Conservation (phyloP, 2,888 invertebrate genomes). For the Aphodius granarius region DNA sequence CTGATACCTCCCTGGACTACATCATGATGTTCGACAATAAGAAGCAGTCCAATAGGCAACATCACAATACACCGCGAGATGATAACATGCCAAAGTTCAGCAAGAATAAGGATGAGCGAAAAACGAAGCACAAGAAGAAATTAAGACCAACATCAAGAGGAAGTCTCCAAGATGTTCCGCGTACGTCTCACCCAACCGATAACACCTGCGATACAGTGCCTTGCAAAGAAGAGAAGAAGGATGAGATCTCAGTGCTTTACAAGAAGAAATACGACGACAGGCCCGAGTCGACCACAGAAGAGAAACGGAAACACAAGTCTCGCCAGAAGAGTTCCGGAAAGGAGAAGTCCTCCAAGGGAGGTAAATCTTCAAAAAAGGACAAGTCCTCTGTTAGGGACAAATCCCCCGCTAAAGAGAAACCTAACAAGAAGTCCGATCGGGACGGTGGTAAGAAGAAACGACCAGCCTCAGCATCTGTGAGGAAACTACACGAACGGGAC, state of each 20-base stretch:
- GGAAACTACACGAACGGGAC: not conserved
- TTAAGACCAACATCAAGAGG: not conserved
- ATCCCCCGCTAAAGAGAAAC: not conserved
- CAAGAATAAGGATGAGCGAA: not conserved
- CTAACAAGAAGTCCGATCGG: not conserved
- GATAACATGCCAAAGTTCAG: not conserved
- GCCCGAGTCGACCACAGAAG: not conserved
- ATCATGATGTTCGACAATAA: slow-evolving; percentile 14
- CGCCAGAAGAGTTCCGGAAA: not conserved
- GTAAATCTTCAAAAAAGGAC: not conserved
- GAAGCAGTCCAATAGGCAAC: slow-evolving; percentile 15
- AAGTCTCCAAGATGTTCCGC: not conserved
- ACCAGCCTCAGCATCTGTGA: not conserved
- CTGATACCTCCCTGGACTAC: not conserved
- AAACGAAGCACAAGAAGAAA: slow-evolving; percentile 12
- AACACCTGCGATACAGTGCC: slow-evolving; percentile 6
- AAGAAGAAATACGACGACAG: not conserved
- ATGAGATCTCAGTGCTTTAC: not conserved
- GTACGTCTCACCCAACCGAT: not conserved
- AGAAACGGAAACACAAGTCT: not conserved
- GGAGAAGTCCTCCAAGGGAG: too few relatives aligned
- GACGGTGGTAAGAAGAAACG: not conserved
- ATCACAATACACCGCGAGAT: slow-evolving; percentile 18
- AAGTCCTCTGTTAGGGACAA: not conserved
- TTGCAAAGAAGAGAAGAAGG: slow-evolving; percentile 5